Conservation (phyloP, 2,888 invertebrate species). For the Lepeophtheirus nordmannii region DNA sequence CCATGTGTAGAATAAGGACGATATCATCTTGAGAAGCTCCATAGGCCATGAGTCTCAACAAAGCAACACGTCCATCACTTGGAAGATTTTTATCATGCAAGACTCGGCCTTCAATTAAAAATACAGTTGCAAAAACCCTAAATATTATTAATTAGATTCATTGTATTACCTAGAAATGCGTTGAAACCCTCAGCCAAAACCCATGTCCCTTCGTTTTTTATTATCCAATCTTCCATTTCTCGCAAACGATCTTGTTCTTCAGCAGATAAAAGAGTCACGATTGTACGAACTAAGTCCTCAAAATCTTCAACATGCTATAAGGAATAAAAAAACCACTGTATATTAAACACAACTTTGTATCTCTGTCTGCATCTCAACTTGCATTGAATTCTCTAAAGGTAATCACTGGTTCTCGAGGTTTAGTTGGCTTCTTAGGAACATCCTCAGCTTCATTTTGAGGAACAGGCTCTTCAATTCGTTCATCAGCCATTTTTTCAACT, state of each 20-base stretch:
- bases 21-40: conserved; percentile 57
- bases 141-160: conserved; percentile 24
- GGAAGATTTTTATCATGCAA: conserved; percentile 28
- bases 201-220: conserved; percentile 82
- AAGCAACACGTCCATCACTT: conserved; percentile 26
- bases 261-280: conserved; percentile 8
- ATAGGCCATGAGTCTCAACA: conserved; percentile 30
- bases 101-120: conserved; percentile 27
- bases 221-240: conserved; percentile 34
- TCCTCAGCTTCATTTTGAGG: background rate
- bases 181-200: conserved; percentile 75
- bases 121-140: background rate
- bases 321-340: background rate
- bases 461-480: background rate
- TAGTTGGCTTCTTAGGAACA: conserved; percentile 3
- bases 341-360: background rate
- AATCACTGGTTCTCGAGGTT: conserved; percentile 29
- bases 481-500: background rate
- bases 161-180: conserved; percentile 55
- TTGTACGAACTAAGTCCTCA: conserved; percentile 21
- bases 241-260: conserved; percentile 24
- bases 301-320: conserved; percentile 24
- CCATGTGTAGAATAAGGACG: conserved; percentile 62
- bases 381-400: conserved; percentile 30
- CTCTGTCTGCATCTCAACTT: conserved; percentile 26